phyloP scores from a whole-genome alignment of 1,140 invertebrate species.

The Goniozus legneri region DNA sequence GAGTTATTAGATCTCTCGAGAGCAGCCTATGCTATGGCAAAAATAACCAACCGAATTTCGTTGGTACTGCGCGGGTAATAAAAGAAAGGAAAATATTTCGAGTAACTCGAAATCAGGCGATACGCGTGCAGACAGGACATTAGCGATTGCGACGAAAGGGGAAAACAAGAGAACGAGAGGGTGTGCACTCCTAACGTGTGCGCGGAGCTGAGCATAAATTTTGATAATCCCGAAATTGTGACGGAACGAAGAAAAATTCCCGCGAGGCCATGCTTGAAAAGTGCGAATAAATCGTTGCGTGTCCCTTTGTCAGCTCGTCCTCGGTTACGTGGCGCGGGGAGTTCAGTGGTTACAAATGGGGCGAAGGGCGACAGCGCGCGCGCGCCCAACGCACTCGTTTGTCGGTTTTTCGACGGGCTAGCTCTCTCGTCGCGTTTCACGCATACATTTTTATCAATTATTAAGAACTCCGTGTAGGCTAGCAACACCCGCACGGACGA shows the following conservation, averaged over 20 bases:
- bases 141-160: slow-evolving; percentile 5
- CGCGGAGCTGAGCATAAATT: slow-evolving; percentile 38
- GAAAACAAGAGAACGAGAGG: slow-evolving; percentile 15
- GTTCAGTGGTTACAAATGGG: slow-evolving; percentile 11
- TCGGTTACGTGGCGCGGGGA: slow-evolving; percentile 30
- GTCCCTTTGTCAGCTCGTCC: slow-evolving; percentile 48
- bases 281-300: slow-evolving; percentile 51
- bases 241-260: slow-evolving; percentile 52
- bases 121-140: too few species aligned
- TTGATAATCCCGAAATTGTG: slow-evolving; percentile 51
- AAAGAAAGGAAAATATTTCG: too few species aligned
- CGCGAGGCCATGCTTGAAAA: slow-evolving; percentile 37
- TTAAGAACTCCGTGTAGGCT: slow-evolving; percentile 44
- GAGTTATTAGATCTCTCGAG: too few species aligned
- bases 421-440: slow-evolving; percentile 7
- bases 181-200: slow-evolving; percentile 3
- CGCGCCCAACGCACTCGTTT: slow-evolving; percentile 6
- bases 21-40: too few species aligned
- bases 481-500: too few species aligned
- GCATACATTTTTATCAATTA: slow-evolving; percentile 56
- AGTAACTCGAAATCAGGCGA: too few species aligned
- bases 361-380: slow-evolving; percentile 19
- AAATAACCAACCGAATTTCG: too few species aligned
- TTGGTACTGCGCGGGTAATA: too few species aligned
- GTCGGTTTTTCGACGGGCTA: slow-evolving; percentile 12